phyloP scores from a whole-genome alignment of 2,113 vertebrate species.

The Emydocephalus ijimae region DNA sequence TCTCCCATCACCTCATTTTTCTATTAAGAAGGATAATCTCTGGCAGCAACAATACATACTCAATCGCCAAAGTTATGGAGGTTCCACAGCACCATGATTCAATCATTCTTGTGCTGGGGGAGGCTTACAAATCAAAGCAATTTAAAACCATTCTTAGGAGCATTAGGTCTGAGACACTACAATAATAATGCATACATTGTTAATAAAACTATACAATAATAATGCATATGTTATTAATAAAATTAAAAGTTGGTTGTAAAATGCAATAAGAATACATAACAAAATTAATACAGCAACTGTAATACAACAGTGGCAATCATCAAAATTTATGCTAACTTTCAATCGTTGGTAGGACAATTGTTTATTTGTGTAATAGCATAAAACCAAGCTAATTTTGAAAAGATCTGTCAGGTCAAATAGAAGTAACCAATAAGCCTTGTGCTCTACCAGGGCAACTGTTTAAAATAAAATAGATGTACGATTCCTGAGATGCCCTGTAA shows the following conservation, averaged over 20 bases:
- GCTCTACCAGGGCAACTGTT: background rate
- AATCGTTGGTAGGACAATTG: background rate
- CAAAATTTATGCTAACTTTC: background rate
- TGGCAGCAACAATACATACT: background rate
- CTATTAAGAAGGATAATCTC: background rate
- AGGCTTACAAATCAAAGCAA: background rate
- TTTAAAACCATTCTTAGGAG: background rate
- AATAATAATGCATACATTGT: background rate
- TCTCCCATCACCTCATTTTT: background rate
- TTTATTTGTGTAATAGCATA: background rate
- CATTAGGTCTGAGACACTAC: background rate
- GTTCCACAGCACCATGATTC: background rate
- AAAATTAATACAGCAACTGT: background rate
- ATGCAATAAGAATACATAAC: background rate
- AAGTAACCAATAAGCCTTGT: background rate
- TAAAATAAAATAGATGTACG: background rate
- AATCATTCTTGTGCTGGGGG: background rate
- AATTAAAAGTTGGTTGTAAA: background rate
- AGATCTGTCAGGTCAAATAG: background rate
- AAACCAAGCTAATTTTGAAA: background rate
- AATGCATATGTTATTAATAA: background rate
- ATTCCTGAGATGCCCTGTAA: background rate
- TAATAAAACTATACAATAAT: background rate
- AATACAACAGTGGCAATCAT: background rate
- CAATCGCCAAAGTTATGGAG: background rate